A percentile compares a stretch with the other conserved stretches of the same genome.
These are phyloP conservation scores for Dendrolimus kikuchii DNA, from an alignment of 1,140 invertebrate species.

Conservation along the genomic window DNA sequence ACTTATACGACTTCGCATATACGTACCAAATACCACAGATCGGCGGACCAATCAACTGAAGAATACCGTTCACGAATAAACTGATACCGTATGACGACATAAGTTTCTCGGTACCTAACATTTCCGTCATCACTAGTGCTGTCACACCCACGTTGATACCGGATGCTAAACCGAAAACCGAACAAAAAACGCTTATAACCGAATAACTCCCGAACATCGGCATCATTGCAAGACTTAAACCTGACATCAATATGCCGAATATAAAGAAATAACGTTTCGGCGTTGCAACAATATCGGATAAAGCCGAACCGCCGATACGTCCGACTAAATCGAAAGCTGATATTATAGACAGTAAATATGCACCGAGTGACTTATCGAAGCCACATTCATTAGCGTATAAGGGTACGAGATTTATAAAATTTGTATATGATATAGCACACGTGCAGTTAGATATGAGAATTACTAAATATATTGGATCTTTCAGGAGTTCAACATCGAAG, in stretches of 20 bases:
- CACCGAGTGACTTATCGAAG: conserved; percentile 79
- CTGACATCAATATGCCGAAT: conserved; percentile 82
- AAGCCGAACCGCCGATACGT: conserved; percentile 84
- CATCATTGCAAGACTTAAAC: conserved; percentile 79
- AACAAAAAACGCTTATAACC: conserved; percentile 78
- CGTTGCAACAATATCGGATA: conserved; percentile 81
- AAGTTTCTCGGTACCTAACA: conserved; percentile 85
- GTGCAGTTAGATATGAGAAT: conserved; percentile 88
- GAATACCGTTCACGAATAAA: conserved; percentile 85
- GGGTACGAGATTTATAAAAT: conserved; percentile 86
- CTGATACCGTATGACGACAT: conserved; percentile 90
- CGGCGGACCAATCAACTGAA: conserved; percentile 86
- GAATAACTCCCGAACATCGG: conserved; percentile 76
- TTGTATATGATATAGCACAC: conserved; percentile 89
- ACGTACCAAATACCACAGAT: conserved; percentile 81
- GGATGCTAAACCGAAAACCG: conserved; percentile 84
- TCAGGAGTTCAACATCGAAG: conserved; percentile 82
- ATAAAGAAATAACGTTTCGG: conserved; percentile 88
- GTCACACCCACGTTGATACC: conserved; percentile 91
- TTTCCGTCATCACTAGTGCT: conserved; percentile 88
- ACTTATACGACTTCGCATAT: conserved; percentile 76
- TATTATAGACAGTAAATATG: conserved; percentile 83
- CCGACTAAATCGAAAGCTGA: conserved; percentile 85
- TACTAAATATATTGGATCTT: conserved; percentile 85
- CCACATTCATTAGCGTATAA: conserved; percentile 79